These are phyloP conservation scores for Eumerus sabulonum DNA, from an alignment of 2,888 invertebrate species.

Conservation along the genomic window DNA sequence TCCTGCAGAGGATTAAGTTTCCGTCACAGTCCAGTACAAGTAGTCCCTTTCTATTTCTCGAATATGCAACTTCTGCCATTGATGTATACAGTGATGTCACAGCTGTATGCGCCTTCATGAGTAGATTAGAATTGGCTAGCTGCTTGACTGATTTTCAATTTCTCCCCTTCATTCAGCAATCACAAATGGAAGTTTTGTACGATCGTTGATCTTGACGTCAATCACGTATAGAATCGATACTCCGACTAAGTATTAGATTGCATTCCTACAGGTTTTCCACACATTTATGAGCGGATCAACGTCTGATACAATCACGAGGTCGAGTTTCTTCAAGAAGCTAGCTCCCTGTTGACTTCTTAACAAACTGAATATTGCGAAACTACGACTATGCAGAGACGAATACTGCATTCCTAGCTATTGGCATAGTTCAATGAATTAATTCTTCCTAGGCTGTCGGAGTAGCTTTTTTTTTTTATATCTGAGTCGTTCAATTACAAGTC, in stretches of 20 bases:
- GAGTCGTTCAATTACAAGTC: constrained; percentile 26
- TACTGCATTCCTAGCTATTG: constrained; percentile 29
- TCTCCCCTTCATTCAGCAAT: constrained; percentile 58
- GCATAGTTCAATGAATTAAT: constrained; percentile 39
- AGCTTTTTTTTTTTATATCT: constrained; percentile 36
- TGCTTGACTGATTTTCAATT: constrained; percentile 64
- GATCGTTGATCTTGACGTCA: constrained; percentile 63
- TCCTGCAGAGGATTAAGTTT: constrained; percentile 21
- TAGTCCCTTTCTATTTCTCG: constrained; percentile 51
- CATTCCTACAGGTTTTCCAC: constrained; percentile 59
- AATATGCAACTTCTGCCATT: constrained; percentile 5
- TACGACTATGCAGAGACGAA: no score
- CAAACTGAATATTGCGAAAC: constrained; percentile 3
- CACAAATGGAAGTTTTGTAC: constrained; percentile 40
- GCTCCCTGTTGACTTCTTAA: constrained; percentile 30
- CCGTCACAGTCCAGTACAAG: constrained; percentile 39
- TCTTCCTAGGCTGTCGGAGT: constrained; percentile 37
- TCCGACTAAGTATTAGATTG: constrained; percentile 51
- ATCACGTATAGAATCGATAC: constrained; percentile 48
- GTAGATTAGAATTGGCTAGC: constrained; percentile 53
- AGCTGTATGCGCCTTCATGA: constrained; percentile 41
- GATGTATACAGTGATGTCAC: constrained; percentile 16
- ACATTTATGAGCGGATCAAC: constrained; percentile 29
- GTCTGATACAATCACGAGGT: constrained; percentile 31
- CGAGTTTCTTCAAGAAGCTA: constrained; percentile 39